A percentile compares a stretch with the other conserved stretches of the same genome.
These are phyloP conservation scores for Hylaeus volcanicus DNA, from an alignment of 1,140 invertebrate species.

Conservation along the genomic window DNA sequence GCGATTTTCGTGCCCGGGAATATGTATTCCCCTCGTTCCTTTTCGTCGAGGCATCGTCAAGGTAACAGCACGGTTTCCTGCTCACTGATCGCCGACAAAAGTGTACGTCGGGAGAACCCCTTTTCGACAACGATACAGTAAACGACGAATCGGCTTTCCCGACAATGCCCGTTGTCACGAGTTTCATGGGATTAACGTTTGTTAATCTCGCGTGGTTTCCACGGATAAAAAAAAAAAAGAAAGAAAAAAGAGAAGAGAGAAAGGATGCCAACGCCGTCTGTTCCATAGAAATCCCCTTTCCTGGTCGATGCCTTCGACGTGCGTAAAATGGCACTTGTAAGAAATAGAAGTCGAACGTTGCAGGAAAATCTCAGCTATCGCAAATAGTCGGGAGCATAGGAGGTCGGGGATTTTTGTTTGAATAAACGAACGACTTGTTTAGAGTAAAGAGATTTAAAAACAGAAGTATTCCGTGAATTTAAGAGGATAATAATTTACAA, in stretches of 20 bases:
- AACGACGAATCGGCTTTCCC: conserved; percentile 48
- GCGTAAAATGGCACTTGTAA: conserved; percentile 5
- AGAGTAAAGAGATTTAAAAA: too few relatives aligned
- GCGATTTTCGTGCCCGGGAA: conserved; percentile 33
- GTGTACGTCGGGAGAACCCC: conserved; percentile 47
- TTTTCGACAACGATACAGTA: conserved; percentile 50
- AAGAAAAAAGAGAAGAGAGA: background rate
- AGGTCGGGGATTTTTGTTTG: too few relatives aligned
- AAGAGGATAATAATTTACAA: too few relatives aligned
- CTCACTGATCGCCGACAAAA: conserved; percentile 52
- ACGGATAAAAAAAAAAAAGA: background rate
- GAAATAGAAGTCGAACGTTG: background rate
- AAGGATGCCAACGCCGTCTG: background rate
- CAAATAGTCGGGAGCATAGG: too few relatives aligned
- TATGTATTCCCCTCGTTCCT: conserved; percentile 47
- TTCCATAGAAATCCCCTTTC: conserved; percentile 4
- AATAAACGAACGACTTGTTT: too few relatives aligned
- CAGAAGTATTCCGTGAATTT: too few relatives aligned
- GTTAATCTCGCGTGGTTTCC: conserved; percentile 43
- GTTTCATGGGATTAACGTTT: conserved; percentile 48
- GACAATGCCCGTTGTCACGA: conserved; percentile 41
- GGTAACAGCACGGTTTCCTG: conserved; percentile 52
- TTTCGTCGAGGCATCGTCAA: conserved; percentile 44
- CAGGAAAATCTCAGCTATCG: too few relatives aligned
- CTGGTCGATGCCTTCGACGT: conserved; percentile 8